Evolutionary conservation across 2,797 vertebrate species (phyloP), one percentile per base, ranked within the genome.

Genomic region (Mormyrops attenuatus): DNA sequence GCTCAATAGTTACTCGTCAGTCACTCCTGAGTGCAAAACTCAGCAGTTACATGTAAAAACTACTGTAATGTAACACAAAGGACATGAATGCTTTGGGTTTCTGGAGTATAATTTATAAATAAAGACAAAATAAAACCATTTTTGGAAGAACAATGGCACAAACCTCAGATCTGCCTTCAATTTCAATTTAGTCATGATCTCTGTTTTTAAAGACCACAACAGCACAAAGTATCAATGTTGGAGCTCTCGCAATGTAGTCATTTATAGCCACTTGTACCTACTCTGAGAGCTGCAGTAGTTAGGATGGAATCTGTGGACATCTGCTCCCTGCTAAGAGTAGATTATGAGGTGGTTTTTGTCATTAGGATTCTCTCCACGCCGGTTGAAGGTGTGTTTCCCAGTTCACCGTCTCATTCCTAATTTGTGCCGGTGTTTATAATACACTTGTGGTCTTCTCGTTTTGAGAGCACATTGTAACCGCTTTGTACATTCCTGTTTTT

Each of bases 401-500:
- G 22, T 49, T 50, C 1, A 1, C 55, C 9, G 7, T 89, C 90
- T 86, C 89, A 85, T 49, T 89, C 73, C 17, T 80, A 6, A 44
- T n/a, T 17, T 44, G 8, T 80, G 38, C 41, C 8, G 7, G 5
- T 90, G 84, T 89, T 87, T 90, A 30, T 49, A 73, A 57, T 88
- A 89, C 85, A 47, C 85, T n/a, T 47, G 53, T 86, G 90, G 90
- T 91, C 90, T 52, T 88, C 66, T 90, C 90, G 89, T 90, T 90
- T 89, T 80, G 73, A 41, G 44, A 80, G 73, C 41, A 38, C 73
- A 80, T 80, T 86, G 89, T 91, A 80, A 90, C 89, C 66, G 87
- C 91, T 90, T 91, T 90, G 87, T 88, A 92, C 93, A 91, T 92
- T 92, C 91, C 92, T 90, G 86, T 88, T 88, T 90, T 91, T 93